Evolutionary conservation across 1,140 invertebrate genomes (phyloP), one percentile per base, ranked within the genome.

Genomic region (Condylostylus longicornis): DNA sequence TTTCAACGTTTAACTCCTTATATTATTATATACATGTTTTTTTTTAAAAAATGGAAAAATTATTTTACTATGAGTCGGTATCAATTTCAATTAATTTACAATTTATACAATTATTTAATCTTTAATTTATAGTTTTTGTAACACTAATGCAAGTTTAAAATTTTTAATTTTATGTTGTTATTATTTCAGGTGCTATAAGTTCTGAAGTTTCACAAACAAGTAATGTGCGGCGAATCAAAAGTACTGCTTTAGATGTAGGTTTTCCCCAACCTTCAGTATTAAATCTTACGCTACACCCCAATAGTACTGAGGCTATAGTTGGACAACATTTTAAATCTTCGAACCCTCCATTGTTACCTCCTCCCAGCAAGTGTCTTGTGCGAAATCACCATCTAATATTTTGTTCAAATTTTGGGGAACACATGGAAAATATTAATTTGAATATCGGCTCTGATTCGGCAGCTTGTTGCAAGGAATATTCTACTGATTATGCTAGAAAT

Each of bases 261-360:
- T 75, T 72, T 40, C 70, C 70, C 9, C 71, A 72, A 13, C 69
- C 72, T 1, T 69, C 70, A 30, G 67, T 71, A 13, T 71, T 69
- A 13, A 71, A 71, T 52, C 54, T 76, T 40, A 69, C 68, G 18
- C 67, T 71, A 4, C 74, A 77, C 61, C 73, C 74, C 2, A 76
- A 75, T 43, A 77, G 74, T 50, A 70, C 71, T 6, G 74, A 77
- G 49, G 70, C 73, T 1, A 75, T 77, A 14, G 71, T 70, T 18
- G 71, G 72, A 2, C 69, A 70, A 47, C 63, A 68, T 40, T 56
- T 73, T 25, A 69, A 67, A 18, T 73, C 72, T 53, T 68, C 71
- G 4, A 68, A 70, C 51, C 71, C 65, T 51, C 68, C 71, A 12
- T 56, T 71, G 10, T 63, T 75, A 42, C 72, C 74, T 17, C 70